Conservation (phyloP, 2,113 vertebrate genomes). For the Myiagra hebetior region DNA sequence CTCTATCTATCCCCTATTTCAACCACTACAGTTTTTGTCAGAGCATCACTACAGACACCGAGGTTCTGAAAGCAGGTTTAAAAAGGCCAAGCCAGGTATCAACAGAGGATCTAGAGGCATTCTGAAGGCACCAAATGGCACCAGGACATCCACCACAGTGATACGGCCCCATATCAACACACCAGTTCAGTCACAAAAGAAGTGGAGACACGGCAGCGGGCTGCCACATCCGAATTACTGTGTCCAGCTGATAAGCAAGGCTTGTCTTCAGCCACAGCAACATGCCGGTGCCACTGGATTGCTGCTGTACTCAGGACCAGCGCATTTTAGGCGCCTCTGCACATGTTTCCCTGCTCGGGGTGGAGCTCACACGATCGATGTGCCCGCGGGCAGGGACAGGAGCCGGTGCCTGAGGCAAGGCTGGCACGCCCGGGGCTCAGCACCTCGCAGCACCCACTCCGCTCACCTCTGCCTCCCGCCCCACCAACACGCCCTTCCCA, state of each 20-base stretch:
- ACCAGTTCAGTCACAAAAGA: background rate
- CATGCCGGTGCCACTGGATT: too few relatives aligned
- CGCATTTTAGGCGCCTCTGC: background rate
- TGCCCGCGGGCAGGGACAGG: background rate
- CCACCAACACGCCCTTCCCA: background rate
- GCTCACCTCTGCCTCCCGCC: background rate
- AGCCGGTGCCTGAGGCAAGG: fast-evolving
- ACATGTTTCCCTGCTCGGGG: fast-evolving
- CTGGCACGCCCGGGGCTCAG: background rate
- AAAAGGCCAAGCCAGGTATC: background rate
- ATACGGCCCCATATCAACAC: fast-evolving
- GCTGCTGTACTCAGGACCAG: background rate
- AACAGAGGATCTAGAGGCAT: background rate
- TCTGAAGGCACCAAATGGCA: background rate
- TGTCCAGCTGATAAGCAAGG: background rate
- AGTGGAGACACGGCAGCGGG: fast-evolving
- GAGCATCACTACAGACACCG: background rate
- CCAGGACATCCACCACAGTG: fast-evolving
- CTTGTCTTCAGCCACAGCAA: background rate
- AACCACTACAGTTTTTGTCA: background rate
- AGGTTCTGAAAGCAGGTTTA: background rate
- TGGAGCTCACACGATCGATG: background rate
- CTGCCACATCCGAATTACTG: background rate
- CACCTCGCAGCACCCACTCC: fast-evolving
- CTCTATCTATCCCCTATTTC: background rate